Evolutionary conservation across 1,140 invertebrate species (phyloP).

Genomic region (Oncopeltus fasciatus): DNA sequence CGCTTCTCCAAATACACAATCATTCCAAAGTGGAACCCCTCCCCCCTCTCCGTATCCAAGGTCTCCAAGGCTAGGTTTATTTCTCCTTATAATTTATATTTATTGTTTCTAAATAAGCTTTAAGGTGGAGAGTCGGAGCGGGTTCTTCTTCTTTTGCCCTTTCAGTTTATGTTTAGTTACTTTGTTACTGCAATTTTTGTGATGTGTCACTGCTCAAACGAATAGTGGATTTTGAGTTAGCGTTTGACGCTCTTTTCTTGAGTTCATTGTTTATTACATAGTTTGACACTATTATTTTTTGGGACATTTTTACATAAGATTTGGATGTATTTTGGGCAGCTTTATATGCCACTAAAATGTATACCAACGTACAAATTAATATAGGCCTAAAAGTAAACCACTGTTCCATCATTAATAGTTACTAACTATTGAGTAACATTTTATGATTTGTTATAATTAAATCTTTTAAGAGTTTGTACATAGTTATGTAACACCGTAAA

Average conservation of each 20-base stretch:
- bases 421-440: conserved; percentile 4
- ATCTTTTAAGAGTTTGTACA: conserved; percentile 10
- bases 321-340: background rate
- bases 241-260: too few relatives aligned
- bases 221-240: background rate
- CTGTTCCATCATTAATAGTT: background rate
- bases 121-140: background rate
- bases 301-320: background rate
- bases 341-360: background rate
- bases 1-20: background rate
- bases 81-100: conserved; percentile 1
- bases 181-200: background rate
- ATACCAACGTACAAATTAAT: conserved; percentile 22
- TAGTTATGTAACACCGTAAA: conserved; percentile 13
- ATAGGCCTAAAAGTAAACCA: conserved; percentile 21
- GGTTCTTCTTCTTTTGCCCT: background rate
- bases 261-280: background rate
- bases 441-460: background rate
- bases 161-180: conserved; percentile 3
- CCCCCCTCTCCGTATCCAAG: background rate
- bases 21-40: background rate
- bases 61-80: conserved; percentile 1
- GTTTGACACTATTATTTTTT: background rate
- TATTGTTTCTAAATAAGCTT: conserved; percentile 6
- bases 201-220: conserved; percentile 3